Percentiles rank a stretch among this genome's conserved stretches.
Conservation (phyloP, 2,113 vertebrate species). For the Recurvirostra avosetta region DNA sequence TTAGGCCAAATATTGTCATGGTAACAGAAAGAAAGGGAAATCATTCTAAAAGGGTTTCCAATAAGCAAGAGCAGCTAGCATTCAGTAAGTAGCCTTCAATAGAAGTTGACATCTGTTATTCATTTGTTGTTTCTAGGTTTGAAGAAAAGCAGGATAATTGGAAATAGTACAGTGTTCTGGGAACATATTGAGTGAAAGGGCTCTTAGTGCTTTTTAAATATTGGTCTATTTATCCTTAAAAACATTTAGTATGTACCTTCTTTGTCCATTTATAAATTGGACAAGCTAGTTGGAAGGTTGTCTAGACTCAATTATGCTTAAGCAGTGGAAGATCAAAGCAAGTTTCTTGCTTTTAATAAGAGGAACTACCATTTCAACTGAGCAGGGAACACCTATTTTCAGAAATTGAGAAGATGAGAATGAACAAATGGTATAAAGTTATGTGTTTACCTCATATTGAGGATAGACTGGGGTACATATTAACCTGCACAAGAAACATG, state of each 20-base stretch:
- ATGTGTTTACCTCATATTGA: background rate
- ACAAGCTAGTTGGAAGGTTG: constrained; percentile 35
- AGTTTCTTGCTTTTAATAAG: background rate
- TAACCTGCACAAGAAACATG: background rate
- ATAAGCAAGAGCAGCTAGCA: constrained; percentile 66
- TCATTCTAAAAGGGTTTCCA: constrained; percentile 66
- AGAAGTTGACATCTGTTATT: constrained; percentile 76
- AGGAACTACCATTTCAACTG: background rate
- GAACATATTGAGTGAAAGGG: constrained; percentile 70
- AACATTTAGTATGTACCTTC: constrained; percentile 51
- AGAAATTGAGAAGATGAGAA: background rate
- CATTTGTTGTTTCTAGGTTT: constrained; percentile 74
- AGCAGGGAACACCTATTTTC: background rate
- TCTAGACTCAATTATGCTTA: constrained; percentile 50
- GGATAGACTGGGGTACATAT: background rate
- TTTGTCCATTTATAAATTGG: constrained; percentile 64
- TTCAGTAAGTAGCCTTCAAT: constrained; percentile 68
- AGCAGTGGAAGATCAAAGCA: constrained; percentile 63
- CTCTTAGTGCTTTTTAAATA: constrained; percentile 64
- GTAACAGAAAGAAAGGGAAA: constrained; percentile 73
- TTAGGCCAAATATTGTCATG: constrained; percentile 73
- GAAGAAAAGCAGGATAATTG: constrained; percentile 73
- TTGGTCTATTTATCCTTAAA: constrained; percentile 60
- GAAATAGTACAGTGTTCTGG: constrained; percentile 72
- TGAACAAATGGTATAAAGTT: background rate